These are phyloP conservation scores for Hydroisotoma schaefferi DNA, from an alignment of 2,888 invertebrate genomes.

Conservation along the genomic window DNA sequence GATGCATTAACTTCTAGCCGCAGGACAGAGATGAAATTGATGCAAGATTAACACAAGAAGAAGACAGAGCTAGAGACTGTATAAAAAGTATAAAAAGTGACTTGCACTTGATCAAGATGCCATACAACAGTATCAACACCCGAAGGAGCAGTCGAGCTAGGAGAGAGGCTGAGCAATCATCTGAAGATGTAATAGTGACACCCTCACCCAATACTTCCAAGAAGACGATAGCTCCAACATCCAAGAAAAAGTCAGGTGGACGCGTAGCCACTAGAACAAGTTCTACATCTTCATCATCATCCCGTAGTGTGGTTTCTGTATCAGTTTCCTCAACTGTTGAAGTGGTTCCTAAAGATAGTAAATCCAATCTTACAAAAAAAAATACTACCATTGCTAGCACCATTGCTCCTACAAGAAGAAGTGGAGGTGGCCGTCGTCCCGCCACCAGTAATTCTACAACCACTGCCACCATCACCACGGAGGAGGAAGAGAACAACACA, in stretches of 20 bases:
- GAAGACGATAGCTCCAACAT: background rate
- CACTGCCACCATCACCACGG: constrained; percentile 6
- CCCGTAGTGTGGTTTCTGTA: background rate
- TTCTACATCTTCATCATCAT: background rate
- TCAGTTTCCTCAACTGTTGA: too few species aligned
- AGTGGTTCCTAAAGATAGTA: too few species aligned
- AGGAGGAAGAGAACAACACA: constrained; percentile 3
- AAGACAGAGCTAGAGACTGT: too few species aligned
- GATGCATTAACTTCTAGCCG: too few species aligned
- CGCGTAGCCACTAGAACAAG: too few species aligned
- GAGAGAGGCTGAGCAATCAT: background rate
- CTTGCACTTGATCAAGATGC: background rate
- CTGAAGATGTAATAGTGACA: background rate
- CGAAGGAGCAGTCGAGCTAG: background rate
- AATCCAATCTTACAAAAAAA: too few species aligned
- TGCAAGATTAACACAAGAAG: too few species aligned
- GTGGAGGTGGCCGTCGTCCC: constrained; percentile 5
- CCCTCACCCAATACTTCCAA: constrained; percentile 3
- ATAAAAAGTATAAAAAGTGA: too few species aligned
- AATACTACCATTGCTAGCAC: constrained; percentile 7
- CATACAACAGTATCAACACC: background rate
- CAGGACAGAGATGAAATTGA: too few species aligned
- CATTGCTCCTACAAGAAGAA: background rate
- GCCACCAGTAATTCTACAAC: constrained; percentile 6
- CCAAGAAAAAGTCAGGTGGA: too few species aligned